phyloP scores from a whole-genome alignment of 2,888 invertebrate species.

The Apamea sordens region DNA sequence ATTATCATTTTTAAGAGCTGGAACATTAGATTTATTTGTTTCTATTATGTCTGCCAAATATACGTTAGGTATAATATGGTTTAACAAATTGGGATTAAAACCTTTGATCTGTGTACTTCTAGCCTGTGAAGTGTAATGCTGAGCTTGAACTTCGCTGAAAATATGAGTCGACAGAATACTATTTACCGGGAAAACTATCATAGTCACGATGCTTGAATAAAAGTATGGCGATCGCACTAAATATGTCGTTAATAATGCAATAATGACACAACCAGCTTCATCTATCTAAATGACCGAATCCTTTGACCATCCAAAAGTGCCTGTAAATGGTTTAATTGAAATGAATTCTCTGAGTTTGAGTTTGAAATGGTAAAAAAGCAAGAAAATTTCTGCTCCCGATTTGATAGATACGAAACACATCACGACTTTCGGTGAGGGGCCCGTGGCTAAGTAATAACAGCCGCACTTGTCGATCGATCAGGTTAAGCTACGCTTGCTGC shows the following conservation, averaged over 20 bases:
- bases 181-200: no score
- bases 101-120: not conserved
- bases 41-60: not conserved
- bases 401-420: not conserved
- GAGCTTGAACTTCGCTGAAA: not conserved
- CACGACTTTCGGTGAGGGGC: not conserved
- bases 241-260: no score
- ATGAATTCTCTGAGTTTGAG: no score
- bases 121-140: not conserved
- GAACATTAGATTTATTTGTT: slow-evolving; percentile 21
- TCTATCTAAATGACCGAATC: no score
- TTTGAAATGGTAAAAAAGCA: not conserved
- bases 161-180: not conserved
- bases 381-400: not conserved
- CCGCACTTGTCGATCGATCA: no score
- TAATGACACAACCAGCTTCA: no score
- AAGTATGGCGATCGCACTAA: no score
- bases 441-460: no score
- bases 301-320: no score
- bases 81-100: not conserved
- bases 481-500: no score
- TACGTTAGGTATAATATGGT: not conserved
- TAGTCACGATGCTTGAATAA: no score
- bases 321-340: no score
- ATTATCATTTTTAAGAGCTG: slow-evolving; percentile 31